Percentiles rank a stretch among this genome's conserved stretches.
These are phyloP conservation scores for Gymnothorax reevesii DNA, from an alignment of 2,797 vertebrate genomes.

Conservation along the genomic window DNA sequence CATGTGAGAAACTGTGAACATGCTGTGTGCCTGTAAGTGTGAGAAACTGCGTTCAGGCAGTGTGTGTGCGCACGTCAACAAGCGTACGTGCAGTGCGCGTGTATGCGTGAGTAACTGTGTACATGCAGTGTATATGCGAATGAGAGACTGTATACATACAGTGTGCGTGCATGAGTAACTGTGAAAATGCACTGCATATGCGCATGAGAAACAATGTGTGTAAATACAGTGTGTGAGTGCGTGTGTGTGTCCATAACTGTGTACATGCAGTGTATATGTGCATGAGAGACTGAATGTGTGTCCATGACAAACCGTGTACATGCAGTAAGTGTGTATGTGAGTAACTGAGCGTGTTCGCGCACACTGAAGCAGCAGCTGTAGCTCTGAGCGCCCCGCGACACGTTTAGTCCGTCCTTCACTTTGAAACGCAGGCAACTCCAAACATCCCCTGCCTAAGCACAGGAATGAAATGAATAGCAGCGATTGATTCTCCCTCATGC, in stretches of 20 bases:
- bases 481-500: conserved; percentile 69
- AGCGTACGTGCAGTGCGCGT: not conserved
- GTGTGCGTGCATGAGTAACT: too few relatives aligned
- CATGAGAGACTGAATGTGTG: not conserved
- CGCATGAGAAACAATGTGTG: conserved; percentile 25
- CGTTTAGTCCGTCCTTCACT: conserved; percentile 38
- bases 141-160: not conserved
- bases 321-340: conserved; percentile 15
- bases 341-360: not conserved
- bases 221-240: not conserved
- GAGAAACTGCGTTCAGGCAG: not conserved
- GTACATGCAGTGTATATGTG: not conserved
- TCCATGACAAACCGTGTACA: not conserved
- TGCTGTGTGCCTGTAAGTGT: conserved; percentile 5
- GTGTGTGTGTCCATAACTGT: not conserved
- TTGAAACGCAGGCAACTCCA: conserved; percentile 50
- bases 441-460: conserved; percentile 49
- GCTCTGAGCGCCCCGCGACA: conserved; percentile 48
- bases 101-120: conserved; percentile 16
- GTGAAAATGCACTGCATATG: not conserved
- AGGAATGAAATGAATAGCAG: conserved; percentile 61
- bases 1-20: conserved; percentile 25
- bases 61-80: not conserved
- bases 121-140: not conserved
- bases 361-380: conserved; percentile 2